These are phyloP conservation scores for Naso thynnoides DNA, from an alignment of 2,797 vertebrate genomes.

Conservation along the genomic window DNA sequence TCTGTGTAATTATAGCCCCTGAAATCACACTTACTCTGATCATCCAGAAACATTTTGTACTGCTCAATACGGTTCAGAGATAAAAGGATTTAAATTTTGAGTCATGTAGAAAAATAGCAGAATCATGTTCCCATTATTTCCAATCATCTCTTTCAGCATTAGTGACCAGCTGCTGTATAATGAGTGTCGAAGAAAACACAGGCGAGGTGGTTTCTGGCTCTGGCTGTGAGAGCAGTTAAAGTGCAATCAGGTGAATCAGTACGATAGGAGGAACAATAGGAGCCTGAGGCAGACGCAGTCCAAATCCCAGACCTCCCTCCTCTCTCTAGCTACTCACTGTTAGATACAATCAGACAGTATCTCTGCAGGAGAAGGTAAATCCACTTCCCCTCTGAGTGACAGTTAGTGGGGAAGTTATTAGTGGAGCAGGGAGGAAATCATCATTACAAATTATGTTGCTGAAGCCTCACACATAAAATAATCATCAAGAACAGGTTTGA, in stretches of 20 bases:
- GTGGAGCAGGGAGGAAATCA: not conserved
- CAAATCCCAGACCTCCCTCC: slow-evolving; percentile 40
- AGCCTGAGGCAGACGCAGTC: slow-evolving; percentile 59
- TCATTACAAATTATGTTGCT: not conserved
- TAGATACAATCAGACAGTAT: slow-evolving; percentile 59
- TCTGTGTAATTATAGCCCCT: not conserved
- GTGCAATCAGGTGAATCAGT: slow-evolving; percentile 66
- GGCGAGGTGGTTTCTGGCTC: slow-evolving; percentile 17
- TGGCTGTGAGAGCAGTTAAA: slow-evolving; percentile 51
- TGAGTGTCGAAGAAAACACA: slow-evolving; percentile 3
- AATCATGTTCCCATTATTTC: not conserved
- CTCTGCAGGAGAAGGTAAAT: slow-evolving; percentile 38
- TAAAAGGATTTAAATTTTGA: not conserved
- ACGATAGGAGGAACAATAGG: slow-evolving; percentile 41
- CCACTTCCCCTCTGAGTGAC: slow-evolving; percentile 18
- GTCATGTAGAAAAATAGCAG: not conserved
- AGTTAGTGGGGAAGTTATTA: not conserved
- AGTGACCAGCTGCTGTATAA: not conserved
- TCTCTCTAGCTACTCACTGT: slow-evolving; percentile 43
- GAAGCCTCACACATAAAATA: not conserved
- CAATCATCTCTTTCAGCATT: slow-evolving; percentile 2
- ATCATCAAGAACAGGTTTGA: not conserved
- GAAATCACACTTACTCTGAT: not conserved
- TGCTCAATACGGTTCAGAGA: not conserved
- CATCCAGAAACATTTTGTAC: not conserved